phyloP scores from a whole-genome alignment of 2,113 vertebrate genomes.

The Spizaetus ornatus region DNA sequence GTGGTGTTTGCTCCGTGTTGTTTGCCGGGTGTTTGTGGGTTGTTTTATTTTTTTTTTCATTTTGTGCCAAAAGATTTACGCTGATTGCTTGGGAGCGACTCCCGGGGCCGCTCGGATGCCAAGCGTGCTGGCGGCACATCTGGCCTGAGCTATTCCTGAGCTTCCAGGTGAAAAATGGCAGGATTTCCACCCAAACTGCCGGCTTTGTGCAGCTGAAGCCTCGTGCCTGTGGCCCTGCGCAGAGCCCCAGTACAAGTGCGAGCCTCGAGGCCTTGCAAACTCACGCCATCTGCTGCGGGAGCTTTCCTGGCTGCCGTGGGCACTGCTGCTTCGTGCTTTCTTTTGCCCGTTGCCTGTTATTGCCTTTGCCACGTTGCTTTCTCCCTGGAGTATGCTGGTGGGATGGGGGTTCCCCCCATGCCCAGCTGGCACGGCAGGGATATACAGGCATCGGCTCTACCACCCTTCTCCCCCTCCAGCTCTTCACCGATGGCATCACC shows the following conservation, averaged over 20 bases:
- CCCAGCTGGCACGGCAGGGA: background rate
- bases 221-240: background rate
- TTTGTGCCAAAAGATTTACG: background rate
- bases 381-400: background rate
- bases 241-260: rapidly evolving
- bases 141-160: background rate
- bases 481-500: slow-evolving; percentile 96
- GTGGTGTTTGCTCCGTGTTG: background rate
- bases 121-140: background rate
- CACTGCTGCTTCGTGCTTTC: rapidly evolving
- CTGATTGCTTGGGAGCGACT: background rate
- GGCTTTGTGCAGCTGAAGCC: background rate
- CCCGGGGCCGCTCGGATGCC: background rate
- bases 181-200: background rate
- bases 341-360: rapidly evolving
- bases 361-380: background rate
- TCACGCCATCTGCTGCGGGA: rapidly evolving
- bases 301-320: rapidly evolving
- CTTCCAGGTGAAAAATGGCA: background rate
- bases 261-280: background rate
- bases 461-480: slow-evolving; percentile 36
- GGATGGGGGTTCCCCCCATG: rapidly evolving
- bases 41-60: background rate
- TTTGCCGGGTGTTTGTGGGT: background rate
- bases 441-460: rapidly evolving